Evolutionary conservation across 2,888 invertebrate species (phyloP).

Genomic region (Arrhopalites spinosus): DNA sequence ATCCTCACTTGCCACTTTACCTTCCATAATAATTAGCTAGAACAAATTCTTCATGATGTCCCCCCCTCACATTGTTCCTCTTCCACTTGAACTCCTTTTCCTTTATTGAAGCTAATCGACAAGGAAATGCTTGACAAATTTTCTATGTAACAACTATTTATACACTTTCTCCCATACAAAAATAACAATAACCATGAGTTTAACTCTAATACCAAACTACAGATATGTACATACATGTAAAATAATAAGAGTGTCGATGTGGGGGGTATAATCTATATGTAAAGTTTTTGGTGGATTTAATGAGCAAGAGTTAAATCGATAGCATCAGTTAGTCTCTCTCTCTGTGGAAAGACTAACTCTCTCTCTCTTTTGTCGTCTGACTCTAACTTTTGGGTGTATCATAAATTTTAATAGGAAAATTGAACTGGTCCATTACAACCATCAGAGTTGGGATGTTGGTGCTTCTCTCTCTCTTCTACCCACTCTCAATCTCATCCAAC

Average conservation of each 20-base stretch:
- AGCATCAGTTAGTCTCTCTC: conserved; percentile 12
- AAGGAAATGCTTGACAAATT: too few species aligned
- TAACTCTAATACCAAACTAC: too few species aligned
- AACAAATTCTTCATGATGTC: too few species aligned
- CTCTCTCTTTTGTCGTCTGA: not conserved
- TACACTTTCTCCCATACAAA: too few species aligned
- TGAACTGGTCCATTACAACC: conserved; percentile 48
- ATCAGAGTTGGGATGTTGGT: conserved; percentile 41
- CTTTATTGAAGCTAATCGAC: too few species aligned
- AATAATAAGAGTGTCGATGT: not conserved
- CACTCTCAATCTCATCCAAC: not conserved
- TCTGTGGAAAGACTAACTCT: not conserved
- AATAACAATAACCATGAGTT: too few species aligned
- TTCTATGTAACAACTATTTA: too few species aligned
- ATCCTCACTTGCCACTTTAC: too few species aligned
- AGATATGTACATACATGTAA: not conserved
- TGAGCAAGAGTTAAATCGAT: conserved; percentile 37
- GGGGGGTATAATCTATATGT: not conserved
- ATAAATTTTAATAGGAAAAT: conserved; percentile 52
- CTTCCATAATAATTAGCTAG: too few species aligned
- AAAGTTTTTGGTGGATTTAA: conserved; percentile 32
- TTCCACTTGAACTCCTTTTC: too few species aligned
- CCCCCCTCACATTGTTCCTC: too few species aligned
- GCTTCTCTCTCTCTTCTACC: conserved; percentile 32
- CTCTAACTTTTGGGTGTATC: conserved; percentile 38